Evolutionary conservation across 2,113 vertebrate genomes (phyloP), one percentile per base, ranked within the genome.

Genomic region (Leucopsar rothschildi): DNA sequence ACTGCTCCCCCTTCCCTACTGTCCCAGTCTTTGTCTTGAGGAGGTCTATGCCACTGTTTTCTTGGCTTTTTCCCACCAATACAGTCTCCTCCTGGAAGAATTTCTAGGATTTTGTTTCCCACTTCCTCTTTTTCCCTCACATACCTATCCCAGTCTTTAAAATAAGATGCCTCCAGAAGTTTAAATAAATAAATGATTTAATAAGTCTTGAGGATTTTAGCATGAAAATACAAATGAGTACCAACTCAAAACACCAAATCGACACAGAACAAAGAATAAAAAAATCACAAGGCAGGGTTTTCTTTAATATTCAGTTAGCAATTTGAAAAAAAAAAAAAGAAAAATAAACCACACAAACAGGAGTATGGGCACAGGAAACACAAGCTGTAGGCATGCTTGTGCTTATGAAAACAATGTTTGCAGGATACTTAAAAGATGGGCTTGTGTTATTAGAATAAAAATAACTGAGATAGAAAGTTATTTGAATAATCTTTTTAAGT

Each of bases 241-340:
- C 37, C 5, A 65, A 65, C 23, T 35, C 24, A 55, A 35, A 85
- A 50, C 27, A 78, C 4, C 56, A 61, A 31, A 59, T 72, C 29
- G 39, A 73, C 2, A 52, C 5, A 60, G 15, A 35, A 59, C 3
- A 66, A 42, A 40, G 12, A 47, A 56, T 10, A 21, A 78, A 60
- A 59, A 65, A 64, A 47, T 37, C 37, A 78, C 11, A 56, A 16
- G 6, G 29, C 3, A 28, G 8, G 1, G 0, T 3, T 52, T 44
- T 6, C 80, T 61, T 56, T 8, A 18, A 64, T 19, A 39, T 50
- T 78, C 27, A 70, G 45, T 1, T 29, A 81, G 14, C 10, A 69
- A 81, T 40, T 19, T 47, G 15, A 69, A 57, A 12, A 31, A 4
- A 31, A 70, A 25, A 73, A 64, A 35, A 76, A 12, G 4, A 20